phyloP scores from a whole-genome alignment of 1,140 invertebrate genomes.

The Archivesica marissinica region DNA sequence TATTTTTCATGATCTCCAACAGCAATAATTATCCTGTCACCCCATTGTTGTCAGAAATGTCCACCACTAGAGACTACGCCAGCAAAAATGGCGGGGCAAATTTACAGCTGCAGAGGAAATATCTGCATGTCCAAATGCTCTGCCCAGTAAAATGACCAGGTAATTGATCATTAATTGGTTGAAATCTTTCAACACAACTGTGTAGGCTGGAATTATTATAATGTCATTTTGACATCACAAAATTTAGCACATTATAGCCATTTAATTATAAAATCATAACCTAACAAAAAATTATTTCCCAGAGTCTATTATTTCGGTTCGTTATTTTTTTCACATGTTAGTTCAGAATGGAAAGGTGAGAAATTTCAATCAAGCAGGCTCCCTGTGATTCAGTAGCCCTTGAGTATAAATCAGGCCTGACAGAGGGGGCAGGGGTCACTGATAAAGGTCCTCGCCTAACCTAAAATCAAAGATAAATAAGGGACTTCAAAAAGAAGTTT shows the following conservation, averaged over 20 bases:
- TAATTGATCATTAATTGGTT: background rate
- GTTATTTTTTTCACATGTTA: no score
- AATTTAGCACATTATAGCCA: no score
- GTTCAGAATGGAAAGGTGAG: no score
- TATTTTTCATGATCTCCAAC: slow-evolving; percentile 41
- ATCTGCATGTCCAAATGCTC: background rate
- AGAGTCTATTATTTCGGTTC: no score
- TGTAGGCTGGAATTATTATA: no score
- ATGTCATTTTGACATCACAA: no score
- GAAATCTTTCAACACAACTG: no score
- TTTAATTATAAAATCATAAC: no score
- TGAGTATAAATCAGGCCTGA: slow-evolving; percentile 23
- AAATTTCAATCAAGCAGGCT: no score
- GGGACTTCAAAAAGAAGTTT: no score
- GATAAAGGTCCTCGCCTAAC: background rate
- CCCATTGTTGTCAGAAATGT: slow-evolving; percentile 37
- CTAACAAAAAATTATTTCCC: no score
- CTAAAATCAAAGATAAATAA: slow-evolving; percentile 14
- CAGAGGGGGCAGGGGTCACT: slow-evolving; percentile 15
- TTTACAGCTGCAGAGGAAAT: background rate
- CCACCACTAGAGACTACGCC: background rate
- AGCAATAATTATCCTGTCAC: slow-evolving; percentile 41
- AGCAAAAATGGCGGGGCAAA: slow-evolving; percentile 18
- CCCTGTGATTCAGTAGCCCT: slow-evolving; percentile 5
- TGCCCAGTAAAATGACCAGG: background rate